phyloP scores from a whole-genome alignment of 1,140 invertebrate genomes.

The Hyles euphorbiae region DNA sequence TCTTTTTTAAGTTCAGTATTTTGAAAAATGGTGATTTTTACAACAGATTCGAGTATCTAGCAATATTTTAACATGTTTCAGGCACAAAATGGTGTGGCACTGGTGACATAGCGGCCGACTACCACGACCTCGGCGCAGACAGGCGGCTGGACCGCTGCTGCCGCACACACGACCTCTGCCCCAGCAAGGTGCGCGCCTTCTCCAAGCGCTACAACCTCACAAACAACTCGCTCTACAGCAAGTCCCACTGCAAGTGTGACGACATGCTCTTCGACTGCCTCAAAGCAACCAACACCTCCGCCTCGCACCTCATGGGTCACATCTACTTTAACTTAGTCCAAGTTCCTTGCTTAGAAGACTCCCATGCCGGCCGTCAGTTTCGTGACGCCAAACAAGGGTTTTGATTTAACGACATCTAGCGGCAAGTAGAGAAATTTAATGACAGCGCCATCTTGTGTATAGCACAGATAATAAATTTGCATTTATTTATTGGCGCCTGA shows the following conservation, averaged over 20 bases:
- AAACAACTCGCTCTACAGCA: slow-evolving; percentile 90
- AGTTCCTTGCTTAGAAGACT: slow-evolving; percentile 85
- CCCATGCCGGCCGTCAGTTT: slow-evolving; percentile 57
- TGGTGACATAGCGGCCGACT: slow-evolving; percentile 88
- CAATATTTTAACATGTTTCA: slow-evolving; percentile 53
- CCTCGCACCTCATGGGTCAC: slow-evolving; percentile 87
- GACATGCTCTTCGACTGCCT: slow-evolving; percentile 88
- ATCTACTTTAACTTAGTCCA: slow-evolving; percentile 92
- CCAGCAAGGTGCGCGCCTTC: slow-evolving; percentile 84
- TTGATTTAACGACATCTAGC: slow-evolving; percentile 46
- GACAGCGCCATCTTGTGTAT: slow-evolving; percentile 51
- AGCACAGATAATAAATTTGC: slow-evolving; percentile 28
- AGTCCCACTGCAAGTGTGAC: slow-evolving; percentile 92
- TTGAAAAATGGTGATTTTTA: too few species aligned
- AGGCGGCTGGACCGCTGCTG: slow-evolving; percentile 87
- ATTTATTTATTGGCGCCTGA: not conserved
- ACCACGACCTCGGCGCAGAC: slow-evolving; percentile 87
- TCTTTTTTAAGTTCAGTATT: too few species aligned
- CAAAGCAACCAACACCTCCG: slow-evolving; percentile 80
- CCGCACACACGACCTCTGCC: slow-evolving; percentile 87
- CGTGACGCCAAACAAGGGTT: slow-evolving; percentile 69
- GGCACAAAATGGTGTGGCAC: slow-evolving; percentile 94
- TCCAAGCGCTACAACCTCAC: slow-evolving; percentile 85
- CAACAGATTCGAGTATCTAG: too few species aligned
- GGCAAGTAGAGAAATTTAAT: slow-evolving; percentile 38